These are phyloP conservation scores for Poecile montanus DNA, from an alignment of 2,797 vertebrate species.

Conservation along the genomic window DNA sequence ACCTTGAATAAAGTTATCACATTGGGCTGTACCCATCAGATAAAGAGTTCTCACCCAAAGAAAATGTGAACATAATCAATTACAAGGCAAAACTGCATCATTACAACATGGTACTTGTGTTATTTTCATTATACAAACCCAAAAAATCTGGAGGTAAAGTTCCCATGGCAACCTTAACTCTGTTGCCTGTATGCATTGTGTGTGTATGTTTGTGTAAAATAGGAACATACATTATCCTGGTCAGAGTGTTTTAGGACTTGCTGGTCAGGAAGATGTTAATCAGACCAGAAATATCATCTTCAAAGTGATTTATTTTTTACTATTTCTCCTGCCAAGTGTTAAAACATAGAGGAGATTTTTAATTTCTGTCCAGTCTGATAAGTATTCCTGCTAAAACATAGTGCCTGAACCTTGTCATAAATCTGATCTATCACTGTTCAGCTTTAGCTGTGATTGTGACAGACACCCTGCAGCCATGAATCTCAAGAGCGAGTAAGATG, in stretches of 20 bases:
- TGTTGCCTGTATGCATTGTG: not conserved
- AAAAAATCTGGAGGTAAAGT: slow-evolving; percentile 15
- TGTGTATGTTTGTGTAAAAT: not conserved
- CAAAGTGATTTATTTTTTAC: not conserved
- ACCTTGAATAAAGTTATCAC: not conserved
- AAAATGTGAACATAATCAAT: slow-evolving; percentile 17
- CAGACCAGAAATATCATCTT: not conserved
- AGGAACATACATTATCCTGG: not conserved
- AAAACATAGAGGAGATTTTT: not conserved
- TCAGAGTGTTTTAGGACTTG: not conserved
- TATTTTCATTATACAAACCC: slow-evolving; percentile 9
- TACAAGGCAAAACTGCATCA: not conserved
- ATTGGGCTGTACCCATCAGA: not conserved
- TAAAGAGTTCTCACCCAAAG: not conserved
- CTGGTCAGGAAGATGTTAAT: not conserved
- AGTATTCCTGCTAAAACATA: not conserved
- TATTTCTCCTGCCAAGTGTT: not conserved
- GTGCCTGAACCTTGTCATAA: not conserved
- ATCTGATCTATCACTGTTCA: not conserved
- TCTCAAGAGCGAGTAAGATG: not conserved
- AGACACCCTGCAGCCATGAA: not conserved
- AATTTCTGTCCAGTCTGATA: slow-evolving; percentile 15
- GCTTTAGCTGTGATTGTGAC: not conserved
- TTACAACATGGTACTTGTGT: not conserved
- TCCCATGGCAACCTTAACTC: slow-evolving; percentile 26